phyloP scores from a whole-genome alignment of 2,888 invertebrate species.

The Homarus gammarus region DNA sequence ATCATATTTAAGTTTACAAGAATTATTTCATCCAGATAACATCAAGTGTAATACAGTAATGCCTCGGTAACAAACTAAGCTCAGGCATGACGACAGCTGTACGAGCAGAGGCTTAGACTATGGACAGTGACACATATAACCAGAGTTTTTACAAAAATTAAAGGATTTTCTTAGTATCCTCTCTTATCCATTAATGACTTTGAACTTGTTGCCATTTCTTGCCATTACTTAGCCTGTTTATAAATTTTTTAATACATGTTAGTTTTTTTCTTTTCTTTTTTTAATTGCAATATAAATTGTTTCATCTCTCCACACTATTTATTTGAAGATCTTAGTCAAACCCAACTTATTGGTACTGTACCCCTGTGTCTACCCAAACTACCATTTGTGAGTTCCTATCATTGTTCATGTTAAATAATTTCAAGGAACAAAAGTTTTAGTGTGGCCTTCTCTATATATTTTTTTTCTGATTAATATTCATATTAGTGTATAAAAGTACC shows the following conservation, averaged over 20 bases:
- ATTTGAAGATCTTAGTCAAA: too few species aligned
- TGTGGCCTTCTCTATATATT: too few species aligned
- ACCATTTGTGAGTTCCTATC: too few species aligned
- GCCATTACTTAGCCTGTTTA: conserved; percentile 26
- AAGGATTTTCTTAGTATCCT: neutral
- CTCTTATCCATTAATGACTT: neutral
- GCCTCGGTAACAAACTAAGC: neutral
- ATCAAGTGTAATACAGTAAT: neutral
- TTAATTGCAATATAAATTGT: neutral
- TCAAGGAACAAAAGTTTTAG: too few species aligned
- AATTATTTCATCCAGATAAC: conserved; percentile 7
- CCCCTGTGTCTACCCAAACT: too few species aligned
- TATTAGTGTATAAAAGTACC: too few species aligned
- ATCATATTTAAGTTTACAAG: neutral
- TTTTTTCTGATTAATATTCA: too few species aligned
- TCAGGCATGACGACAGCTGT: neutral
- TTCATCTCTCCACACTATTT: too few species aligned
- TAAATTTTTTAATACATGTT: neutral
- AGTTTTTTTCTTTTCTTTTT: neutral
- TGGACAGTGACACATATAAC: neutral
- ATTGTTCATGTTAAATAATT: too few species aligned
- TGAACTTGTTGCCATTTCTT: conserved; percentile 37
- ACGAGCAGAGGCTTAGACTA: neutral
- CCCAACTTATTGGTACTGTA: too few species aligned
- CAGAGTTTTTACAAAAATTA: neutral